Evolutionary conservation across 2,797 vertebrate genomes (phyloP), one percentile per base, ranked within the genome.

Genomic region (Lacerta viridis): DNA sequence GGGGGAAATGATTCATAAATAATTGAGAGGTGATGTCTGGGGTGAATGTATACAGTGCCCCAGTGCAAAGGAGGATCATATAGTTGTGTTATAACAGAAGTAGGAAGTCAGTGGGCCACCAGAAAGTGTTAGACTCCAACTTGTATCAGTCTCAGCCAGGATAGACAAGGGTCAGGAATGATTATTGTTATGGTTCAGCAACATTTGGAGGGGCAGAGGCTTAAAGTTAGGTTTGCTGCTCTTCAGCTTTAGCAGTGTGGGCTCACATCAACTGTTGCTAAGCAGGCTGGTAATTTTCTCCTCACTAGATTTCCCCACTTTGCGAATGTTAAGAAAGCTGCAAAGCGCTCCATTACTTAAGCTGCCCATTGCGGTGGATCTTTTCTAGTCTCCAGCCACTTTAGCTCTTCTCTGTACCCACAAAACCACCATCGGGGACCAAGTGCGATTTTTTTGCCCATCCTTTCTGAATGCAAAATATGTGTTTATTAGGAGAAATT

Each of bases 1-100:
- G 95, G 93, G 88, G 68, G 93, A 92, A 39, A 94, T 93, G 93
- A 96, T 95, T 96, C 95, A 83, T 82, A 55, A 55, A 55, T 55
- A 55, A 55, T 55, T 55, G 89, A 83, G 64, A 87, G 91, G 90
- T 90, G 91, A 95, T 94, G 93, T 86, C 93, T 94, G 43, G 78
- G 91, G 83, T 90, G 92, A 95, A 87, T 93, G 94, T 95, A 80
- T 83, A 79, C 25, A 90, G 75, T 50, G 83, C 75, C 1, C 39
- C 92, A 90, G 10, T 81, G 84, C 43, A 91, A 85, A 61, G 69
- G 43, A 92, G 17, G 33, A 76, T 86, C 55, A 85, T 90, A 85
- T 1, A 75, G 46, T 71, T 88, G 77, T 76, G 33, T 87, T 83
- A 71, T 64, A 23, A 64, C 17, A 64, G 61, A 23, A 23, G 61